Evolutionary conservation across 2,888 invertebrate genomes (phyloP).

Genomic region (Lepidochitona cinerea): DNA sequence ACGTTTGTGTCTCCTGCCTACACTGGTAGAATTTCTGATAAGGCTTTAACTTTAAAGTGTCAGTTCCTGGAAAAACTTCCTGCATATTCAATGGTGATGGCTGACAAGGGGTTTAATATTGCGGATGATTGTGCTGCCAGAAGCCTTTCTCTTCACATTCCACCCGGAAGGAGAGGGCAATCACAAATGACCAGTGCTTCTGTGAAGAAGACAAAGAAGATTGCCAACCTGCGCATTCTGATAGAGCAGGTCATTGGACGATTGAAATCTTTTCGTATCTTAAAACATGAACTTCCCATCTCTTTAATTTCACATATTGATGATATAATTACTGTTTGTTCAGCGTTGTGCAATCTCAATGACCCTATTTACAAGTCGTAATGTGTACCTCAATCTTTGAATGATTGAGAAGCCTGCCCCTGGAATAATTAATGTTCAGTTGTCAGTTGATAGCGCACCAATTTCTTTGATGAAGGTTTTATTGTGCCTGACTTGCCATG

Average conservation of each 20-base stretch:
- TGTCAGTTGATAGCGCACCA: too few species aligned
- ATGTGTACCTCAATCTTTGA: too few species aligned
- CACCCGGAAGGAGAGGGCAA: slow-evolving; percentile 28
- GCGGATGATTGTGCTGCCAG: slow-evolving; percentile 16
- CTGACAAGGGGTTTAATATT: slow-evolving; percentile 40
- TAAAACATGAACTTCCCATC: slow-evolving; percentile 28
- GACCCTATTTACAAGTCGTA: background rate
- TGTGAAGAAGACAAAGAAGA: slow-evolving; percentile 32
- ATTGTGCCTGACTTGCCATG: background rate
- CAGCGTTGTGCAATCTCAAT: background rate
- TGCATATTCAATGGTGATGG: slow-evolving; percentile 27
- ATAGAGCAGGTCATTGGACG: slow-evolving; percentile 38
- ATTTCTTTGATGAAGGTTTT: too few species aligned
- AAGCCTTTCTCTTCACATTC: slow-evolving; percentile 21
- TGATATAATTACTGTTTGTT: slow-evolving; percentile 33
- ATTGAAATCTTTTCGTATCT: slow-evolving; percentile 34
- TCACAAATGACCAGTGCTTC: slow-evolving; percentile 26
- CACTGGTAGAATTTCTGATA: slow-evolving; percentile 33
- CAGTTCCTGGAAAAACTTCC: slow-evolving; percentile 30
- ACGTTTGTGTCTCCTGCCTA: slow-evolving; percentile 24
- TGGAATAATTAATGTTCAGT: too few species aligned
- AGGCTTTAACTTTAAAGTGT: slow-evolving; percentile 26
- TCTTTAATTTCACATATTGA: slow-evolving; percentile 28
- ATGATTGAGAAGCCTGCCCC: too few species aligned
- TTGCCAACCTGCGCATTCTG: slow-evolving; percentile 37